A percentile compares a stretch with the other conserved stretches of the same genome.
Conservation (phyloP, 2,888 invertebrate genomes). For the Morinoia aosen region DNA sequence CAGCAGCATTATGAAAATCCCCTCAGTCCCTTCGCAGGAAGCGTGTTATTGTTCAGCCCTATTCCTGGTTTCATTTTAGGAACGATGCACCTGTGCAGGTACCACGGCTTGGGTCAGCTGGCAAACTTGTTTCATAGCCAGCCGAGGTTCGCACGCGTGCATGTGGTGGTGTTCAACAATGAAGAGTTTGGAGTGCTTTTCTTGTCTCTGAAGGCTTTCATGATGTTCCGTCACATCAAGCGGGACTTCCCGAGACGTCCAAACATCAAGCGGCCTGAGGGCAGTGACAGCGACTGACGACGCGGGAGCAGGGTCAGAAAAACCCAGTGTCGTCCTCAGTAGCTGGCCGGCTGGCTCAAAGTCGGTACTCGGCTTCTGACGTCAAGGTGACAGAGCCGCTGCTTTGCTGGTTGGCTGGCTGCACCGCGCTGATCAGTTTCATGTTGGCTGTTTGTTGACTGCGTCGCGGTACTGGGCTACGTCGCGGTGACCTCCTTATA, state of each 20-base stretch:
- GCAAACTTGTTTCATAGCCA: slow-evolving; percentile 48
- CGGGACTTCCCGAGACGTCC: slow-evolving; percentile 33
- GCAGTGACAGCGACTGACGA: not conserved
- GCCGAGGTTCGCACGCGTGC: slow-evolving; percentile 54
- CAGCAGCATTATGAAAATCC: no score
- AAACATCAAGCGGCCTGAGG: slow-evolving; percentile 5
- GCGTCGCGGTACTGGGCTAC: not conserved
- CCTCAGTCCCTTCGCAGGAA: no score
- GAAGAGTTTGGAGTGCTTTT: slow-evolving; percentile 62
- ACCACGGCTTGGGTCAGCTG: slow-evolving; percentile 60
- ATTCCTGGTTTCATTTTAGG: not conserved
- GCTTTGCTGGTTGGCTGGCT: not conserved
- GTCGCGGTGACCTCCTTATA: not conserved
- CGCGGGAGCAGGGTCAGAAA: not conserved
- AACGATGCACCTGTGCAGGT: slow-evolving; percentile 55
- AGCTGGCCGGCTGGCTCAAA: not conserved
- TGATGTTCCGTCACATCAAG: slow-evolving; percentile 55
- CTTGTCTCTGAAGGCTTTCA: slow-evolving; percentile 55
- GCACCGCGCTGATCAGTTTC: not conserved
- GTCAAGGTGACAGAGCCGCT: not conserved
- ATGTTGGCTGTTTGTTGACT: not conserved
- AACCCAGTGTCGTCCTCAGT: not conserved
- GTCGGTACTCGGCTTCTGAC: not conserved
- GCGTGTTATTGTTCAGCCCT: not conserved
- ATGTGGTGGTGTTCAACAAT: slow-evolving; percentile 60